Base-by-base conservation (phyloP, 2,888 invertebrate species). In the Gymnosoma rotundatum region DNA sequence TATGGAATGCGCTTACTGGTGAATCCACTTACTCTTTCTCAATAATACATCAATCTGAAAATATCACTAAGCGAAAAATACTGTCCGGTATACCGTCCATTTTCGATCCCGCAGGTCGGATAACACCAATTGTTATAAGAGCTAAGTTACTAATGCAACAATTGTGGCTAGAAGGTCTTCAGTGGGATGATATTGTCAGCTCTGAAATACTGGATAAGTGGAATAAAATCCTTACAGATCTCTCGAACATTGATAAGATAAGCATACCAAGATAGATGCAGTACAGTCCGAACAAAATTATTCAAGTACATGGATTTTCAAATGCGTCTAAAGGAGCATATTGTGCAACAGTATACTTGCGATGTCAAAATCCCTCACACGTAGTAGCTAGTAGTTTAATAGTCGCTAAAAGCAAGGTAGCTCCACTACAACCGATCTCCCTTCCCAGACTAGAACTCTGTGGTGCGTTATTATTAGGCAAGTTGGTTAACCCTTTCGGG, bases 111-210 rank as follows among this genome's bases (percentile, higher is more conserved):
- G 64, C 54, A 16, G 61, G 82, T n/a, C 76, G 76, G 76, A 52
- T 82, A 36, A n/a, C 75, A n/a, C 78, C 78, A 2, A 61, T 76
- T 5, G 25, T 83, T 16, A 58, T 78, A 21, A 36, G 67, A 36
- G 78, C 73, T 8, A 80, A 84, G 56, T 25, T 78, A 16, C 56
- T 84, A 7, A 63, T 81, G 64, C 84, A 84, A 60, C 60, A 75
- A 58, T 25, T 25, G 25, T 25, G 25, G 25, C 25, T 25, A 25
- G 25, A 25, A 25, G 25, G 25, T 25, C 25, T 16, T 85, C 25
- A 25, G 25, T 25, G 25, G 25, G 25, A 25, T 25, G 25, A 25
- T 25, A 25, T 25, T 25, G 25, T 1, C 82, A 78, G 85, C 38
- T 85, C 14, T n/a, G n/a, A n/a, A n/a, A n/a, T 56, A 1, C 16